phyloP scores from a whole-genome alignment of 2,888 invertebrate genomes.

The Adelognathus sp. region DNA sequence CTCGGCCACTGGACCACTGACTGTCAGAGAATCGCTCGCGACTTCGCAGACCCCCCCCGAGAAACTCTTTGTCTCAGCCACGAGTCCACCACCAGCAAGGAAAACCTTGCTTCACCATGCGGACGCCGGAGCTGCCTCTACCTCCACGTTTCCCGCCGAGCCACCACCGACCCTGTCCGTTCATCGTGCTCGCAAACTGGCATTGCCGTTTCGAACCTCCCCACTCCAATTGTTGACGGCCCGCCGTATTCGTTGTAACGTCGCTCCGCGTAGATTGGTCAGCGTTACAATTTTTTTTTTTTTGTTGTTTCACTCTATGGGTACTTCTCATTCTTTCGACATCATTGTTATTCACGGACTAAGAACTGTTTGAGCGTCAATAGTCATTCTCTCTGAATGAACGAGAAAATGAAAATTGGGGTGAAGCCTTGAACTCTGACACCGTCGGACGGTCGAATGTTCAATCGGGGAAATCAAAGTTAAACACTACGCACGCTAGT shows the following conservation, averaged over 20 bases:
- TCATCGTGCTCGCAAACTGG: constrained; percentile 56
- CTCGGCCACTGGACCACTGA: constrained; percentile 63
- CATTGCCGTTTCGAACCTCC: constrained; percentile 64
- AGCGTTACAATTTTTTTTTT: not conserved
- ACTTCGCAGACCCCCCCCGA: constrained; percentile 47
- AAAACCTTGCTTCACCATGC: constrained; percentile 39
- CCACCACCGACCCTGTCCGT: constrained; percentile 38
- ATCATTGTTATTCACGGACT: not conserved
- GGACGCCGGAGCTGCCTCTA: constrained; percentile 26
- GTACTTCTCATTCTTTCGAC: not conserved
- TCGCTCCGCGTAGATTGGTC: not conserved
- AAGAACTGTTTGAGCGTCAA: too few species aligned
- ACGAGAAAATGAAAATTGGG: too few species aligned
- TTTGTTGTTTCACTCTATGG: too few species aligned
- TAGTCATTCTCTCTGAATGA: too few species aligned
- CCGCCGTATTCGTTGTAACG: not conserved
- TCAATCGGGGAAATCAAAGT: too few species aligned
- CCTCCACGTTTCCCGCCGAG: constrained; percentile 2
- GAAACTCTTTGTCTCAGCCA: constrained; percentile 56
- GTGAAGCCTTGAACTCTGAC: too few species aligned
- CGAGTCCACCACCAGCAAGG: constrained; percentile 41
- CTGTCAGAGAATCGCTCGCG: constrained; percentile 41
- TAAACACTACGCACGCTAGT: too few species aligned
- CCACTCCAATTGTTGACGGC: constrained; percentile 56
- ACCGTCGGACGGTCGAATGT: too few species aligned